Evolutionary conservation across 2,797 vertebrate species (phyloP).

Genomic region (Vultur gryphus): DNA sequence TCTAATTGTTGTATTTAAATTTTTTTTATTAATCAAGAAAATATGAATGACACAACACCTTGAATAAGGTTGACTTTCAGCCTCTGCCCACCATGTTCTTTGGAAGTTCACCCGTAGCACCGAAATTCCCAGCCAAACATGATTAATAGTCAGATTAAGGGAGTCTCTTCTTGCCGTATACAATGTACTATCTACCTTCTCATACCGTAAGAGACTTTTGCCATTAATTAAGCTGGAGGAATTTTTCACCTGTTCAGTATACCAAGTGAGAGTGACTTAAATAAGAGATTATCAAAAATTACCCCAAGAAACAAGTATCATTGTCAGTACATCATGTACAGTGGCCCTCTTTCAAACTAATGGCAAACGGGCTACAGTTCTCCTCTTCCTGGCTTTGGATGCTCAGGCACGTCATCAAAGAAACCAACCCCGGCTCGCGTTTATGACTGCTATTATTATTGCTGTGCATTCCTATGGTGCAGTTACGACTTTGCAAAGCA

Average conservation of each 20-base stretch:
- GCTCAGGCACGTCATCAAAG: background rate
- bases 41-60: background rate
- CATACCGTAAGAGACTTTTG: background rate
- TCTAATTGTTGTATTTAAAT: background rate
- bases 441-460: background rate
- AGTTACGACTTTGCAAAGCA: background rate
- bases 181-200: background rate
- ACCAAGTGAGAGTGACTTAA: background rate
- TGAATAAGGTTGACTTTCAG: background rate
- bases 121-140: background rate
- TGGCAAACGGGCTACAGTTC: accelerated
- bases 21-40: background rate
- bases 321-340: background rate
- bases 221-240: background rate
- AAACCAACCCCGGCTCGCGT: background rate
- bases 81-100: background rate
- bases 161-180: background rate
- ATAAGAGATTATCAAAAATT: background rate
- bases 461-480: accelerated
- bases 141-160: background rate
- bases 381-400: background rate
- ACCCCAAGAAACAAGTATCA: background rate
- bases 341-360: background rate
- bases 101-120: background rate
- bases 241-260: background rate